Base-by-base conservation (phyloP, 2,113 vertebrate genomes). In the Clinocottus analis region DNA sequence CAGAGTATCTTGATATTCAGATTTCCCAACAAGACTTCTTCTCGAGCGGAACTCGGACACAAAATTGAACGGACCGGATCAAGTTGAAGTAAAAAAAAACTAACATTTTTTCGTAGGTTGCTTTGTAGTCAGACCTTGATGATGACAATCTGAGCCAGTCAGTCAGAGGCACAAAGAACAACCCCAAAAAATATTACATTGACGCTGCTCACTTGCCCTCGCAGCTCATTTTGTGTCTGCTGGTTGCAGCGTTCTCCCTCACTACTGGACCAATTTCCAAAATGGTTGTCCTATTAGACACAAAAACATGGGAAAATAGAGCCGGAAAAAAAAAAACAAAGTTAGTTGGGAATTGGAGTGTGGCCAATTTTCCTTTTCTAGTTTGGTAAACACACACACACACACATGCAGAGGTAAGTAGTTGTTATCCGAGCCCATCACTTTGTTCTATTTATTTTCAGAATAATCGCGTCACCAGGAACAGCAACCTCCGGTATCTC, bases 401-500 rank as follows among this genome's bases (percentile, higher is more conserved):
- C 43, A 23, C 31, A 67, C 62, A 53, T 73, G 62, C 49, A 17
- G 45, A 84, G 35, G 64, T 10, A 53, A 82, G 45, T 13, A 35
- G 58, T 39, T 74, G 71, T 83, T 86, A 87, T 85, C 79, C 41
- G 73, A 87, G 68, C 63, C 27, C 14, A 39, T 76, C 60, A 45
- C 75, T 84, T 77, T 79, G 59, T 84, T 85, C 71, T 83, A 25
- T 77, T 74, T 73, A 82, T 85, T 64, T 53, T 12, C 4, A 3
- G 10, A 53, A 27, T 86, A 84, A 87, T 79, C 55, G 19, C 63
- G 60, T 74, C 82, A 68, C 49, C 49, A 53, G 21, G 10, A 81
- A 83, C 86, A 31, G 35, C 65, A 72, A n/a, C 84, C 27, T 68
- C n/a, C 4, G 5, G 51, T 59, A 37, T 58, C 64, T 33, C 64